A percentile compares a stretch with the other conserved stretches of the same genome.
Conservation (phyloP, 2,797 vertebrate species). For the Myiotriccus ornatus region DNA sequence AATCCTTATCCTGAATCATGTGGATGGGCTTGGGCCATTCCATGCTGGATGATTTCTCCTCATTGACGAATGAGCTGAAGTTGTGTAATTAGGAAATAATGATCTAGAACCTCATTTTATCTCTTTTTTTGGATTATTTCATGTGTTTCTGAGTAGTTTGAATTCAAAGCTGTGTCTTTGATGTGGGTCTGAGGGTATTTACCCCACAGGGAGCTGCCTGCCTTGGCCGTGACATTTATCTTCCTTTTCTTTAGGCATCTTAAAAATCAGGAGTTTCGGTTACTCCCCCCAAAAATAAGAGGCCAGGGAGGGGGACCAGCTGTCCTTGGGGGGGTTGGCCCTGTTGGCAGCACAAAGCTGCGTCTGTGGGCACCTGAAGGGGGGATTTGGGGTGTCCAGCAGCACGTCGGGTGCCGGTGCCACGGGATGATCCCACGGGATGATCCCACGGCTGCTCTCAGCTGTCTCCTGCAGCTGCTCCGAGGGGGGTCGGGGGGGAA, state of each 20-base stretch:
- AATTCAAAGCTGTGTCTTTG: not conserved
- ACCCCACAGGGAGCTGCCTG: fast-evolving
- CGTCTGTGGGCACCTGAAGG: not conserved
- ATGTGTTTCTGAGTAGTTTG: not conserved
- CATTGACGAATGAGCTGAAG: not conserved
- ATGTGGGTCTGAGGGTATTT: not conserved
- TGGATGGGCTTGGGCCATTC: not conserved
- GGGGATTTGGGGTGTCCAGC: not conserved
- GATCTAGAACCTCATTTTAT: not conserved
- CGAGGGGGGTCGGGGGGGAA: not conserved
- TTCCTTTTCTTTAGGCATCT: not conserved
- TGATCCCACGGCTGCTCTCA: not conserved
- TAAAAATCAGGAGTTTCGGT: not conserved
- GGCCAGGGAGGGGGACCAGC: fast-evolving
- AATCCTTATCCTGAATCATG: not conserved
- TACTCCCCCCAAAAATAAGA: not conserved
- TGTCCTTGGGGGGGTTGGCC: not conserved
- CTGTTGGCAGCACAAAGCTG: not conserved
- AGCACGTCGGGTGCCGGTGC: not conserved
- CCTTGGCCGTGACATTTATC: fast-evolving
- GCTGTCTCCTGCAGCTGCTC: conserved; percentile 31
- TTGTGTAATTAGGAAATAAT: not conserved
- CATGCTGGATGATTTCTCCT: not conserved
- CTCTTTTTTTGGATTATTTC: not conserved
- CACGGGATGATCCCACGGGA: no score